Base-by-base conservation (phyloP, 2,888 invertebrate genomes). In the Phortica okadai region DNA sequence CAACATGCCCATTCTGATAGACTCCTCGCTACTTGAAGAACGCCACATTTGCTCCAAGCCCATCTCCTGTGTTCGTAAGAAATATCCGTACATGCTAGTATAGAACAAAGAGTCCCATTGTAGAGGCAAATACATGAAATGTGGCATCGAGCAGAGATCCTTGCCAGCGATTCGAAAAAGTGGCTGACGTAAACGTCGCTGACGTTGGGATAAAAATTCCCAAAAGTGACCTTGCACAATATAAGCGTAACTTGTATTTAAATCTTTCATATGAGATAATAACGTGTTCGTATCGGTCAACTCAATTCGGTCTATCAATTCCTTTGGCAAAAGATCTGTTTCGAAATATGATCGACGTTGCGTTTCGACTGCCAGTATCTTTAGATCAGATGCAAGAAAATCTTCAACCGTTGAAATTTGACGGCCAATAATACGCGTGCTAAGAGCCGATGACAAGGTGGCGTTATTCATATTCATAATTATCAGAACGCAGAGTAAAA, bases 331-430 rank as follows among this genome's bases (percentile, higher is more conserved):
- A 6, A 14, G 33, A 10, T 42, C 10, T 5, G 33, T 42, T 21
- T 33, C 33, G 41, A 66, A 66, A 41, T n/a, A 66, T 21, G 41
- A 11, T 14, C 41, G 11, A 41, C 10, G 33, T 2, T 41, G 7
- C 1, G 10, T 5, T 41, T 66, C 66, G 11, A 42, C 16, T 5
- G 42, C 14, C 3, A 66, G 33, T 33, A 66, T 66, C 41, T 66
- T 66, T 1, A 66, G 33, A 66, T 66, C 42, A 11, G 66, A 42
- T 11, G 66, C 66, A 4, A 66, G 66, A 41, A 66, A 66, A 14
- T 66, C 66, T 16, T 66, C 41, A 66, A 66, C 66, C 21, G 66
- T 66, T 21, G 10, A 11, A 4, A 66, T 66, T 42, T 66, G 66
- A 7, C 10, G 33, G 6, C 41, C 41, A 6, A 16, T 33, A 6